A percentile compares a stretch with the other conserved stretches of the same genome.
Conservation (phyloP, 2,797 vertebrate genomes). For the Thaleichthys pacificus region DNA sequence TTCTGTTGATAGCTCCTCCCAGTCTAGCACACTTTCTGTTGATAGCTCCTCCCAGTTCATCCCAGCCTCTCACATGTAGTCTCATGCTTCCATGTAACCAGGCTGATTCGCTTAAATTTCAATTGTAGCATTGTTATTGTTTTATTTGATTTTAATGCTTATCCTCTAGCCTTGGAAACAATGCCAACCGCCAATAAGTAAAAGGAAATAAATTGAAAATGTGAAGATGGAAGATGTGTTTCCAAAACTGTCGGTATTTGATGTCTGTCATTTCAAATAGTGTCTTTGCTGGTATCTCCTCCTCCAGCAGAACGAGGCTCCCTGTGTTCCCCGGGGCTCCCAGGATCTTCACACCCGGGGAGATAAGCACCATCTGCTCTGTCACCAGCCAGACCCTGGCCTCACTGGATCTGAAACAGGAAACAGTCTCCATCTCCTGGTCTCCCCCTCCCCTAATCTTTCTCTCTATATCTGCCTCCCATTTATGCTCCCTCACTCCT, state of each 20-base stretch:
- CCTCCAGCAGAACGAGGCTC: neutral
- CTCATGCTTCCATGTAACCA: neutral
- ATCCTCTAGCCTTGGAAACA: neutral
- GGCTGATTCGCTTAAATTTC: neutral
- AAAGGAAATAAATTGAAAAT: neutral
- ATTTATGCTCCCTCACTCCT: neutral
- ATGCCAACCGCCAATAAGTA: neutral
- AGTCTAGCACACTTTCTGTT: neutral
- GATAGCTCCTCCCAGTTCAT: slow-evolving; percentile 10
- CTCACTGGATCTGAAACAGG: slow-evolving; percentile 48
- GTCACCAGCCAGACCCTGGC: slow-evolving; percentile 49
- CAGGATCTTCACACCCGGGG: slow-evolving; percentile 44
- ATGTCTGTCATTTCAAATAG: neutral
- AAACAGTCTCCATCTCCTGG: slow-evolving; percentile 7
- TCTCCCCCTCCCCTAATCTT: neutral
- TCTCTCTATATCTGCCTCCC: neutral
- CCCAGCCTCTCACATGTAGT: neutral
- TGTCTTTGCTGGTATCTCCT: neutral
- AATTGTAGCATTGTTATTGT: neutral
- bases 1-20: too few relatives aligned
- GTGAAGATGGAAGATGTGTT: neutral
- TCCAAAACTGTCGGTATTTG: neutral
- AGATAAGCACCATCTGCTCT: slow-evolving; percentile 61
- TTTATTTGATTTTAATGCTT: neutral
- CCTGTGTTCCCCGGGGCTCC: slow-evolving; percentile 25